A percentile compares a stretch with the other conserved stretches of the same genome.
These are phyloP conservation scores for Lutjanus campechanus DNA, from an alignment of 2,797 vertebrate species.

Conservation along the genomic window DNA sequence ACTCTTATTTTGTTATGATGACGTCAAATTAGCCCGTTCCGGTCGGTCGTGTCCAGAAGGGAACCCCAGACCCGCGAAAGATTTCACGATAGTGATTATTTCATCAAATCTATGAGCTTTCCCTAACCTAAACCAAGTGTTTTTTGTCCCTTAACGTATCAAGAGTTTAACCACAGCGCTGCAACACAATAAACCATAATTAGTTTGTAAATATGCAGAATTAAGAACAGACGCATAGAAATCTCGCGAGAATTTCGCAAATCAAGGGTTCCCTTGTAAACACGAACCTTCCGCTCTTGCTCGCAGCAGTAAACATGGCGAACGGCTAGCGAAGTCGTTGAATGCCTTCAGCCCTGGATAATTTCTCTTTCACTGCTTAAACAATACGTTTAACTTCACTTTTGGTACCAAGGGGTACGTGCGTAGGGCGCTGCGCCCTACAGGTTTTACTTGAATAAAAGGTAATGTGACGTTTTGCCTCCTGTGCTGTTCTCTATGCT, in stretches of 20 bases:
- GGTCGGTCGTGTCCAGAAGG: too few species aligned
- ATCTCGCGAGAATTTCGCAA: too few species aligned
- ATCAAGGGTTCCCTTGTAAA: too few species aligned
- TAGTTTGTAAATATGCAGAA: too few species aligned
- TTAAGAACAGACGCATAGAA: too few species aligned
- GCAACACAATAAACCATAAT: too few species aligned
- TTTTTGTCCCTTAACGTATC: too few species aligned
- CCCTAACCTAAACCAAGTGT: too few species aligned
- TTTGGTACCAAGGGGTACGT: background rate
- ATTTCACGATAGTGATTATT: too few species aligned
- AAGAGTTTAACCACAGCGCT: too few species aligned
- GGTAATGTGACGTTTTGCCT: constrained; percentile 56
- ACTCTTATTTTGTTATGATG: constrained; percentile 32
- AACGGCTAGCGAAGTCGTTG: constrained; percentile 34
- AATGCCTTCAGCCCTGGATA: constrained; percentile 13
- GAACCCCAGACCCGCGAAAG: too few species aligned
- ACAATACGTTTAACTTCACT: background rate
- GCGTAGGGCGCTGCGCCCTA: background rate
- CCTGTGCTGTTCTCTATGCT: constrained; percentile 8
- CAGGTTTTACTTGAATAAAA: constrained; percentile 47
- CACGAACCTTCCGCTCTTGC: constrained; percentile 46
- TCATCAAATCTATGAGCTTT: too few species aligned
- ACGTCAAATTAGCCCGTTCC: background rate
- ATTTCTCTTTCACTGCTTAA: background rate
- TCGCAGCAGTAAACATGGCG: constrained; percentile 74